Evolutionary conservation across 2,888 invertebrate species (phyloP).

Genomic region (Proisotoma minuta): DNA sequence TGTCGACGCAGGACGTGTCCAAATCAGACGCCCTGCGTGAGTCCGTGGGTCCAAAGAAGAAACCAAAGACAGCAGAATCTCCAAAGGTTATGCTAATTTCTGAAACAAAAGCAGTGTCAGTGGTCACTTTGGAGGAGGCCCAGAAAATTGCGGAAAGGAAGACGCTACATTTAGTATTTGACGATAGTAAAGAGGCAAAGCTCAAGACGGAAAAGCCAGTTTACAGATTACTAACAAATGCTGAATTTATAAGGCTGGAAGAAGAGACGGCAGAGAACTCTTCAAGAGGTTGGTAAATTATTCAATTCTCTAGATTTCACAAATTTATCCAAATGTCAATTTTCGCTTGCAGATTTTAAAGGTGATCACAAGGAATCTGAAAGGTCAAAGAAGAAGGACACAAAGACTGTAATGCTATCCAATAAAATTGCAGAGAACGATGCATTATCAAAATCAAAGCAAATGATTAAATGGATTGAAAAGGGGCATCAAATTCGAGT

Average conservation of each 20-base stretch:
- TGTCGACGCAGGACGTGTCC: conserved; percentile 14
- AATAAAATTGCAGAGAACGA: conserved; percentile 38
- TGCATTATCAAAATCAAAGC: conserved; percentile 28
- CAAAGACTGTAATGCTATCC: conserved; percentile 36
- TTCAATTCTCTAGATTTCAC: too few relatives aligned
- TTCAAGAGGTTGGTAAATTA: too few relatives aligned
- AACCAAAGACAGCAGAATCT: conserved; percentile 24
- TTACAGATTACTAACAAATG: conserved; percentile 30
- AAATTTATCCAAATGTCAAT: background rate
- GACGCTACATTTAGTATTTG: conserved; percentile 21
- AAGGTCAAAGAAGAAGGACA: conserved; percentile 32
- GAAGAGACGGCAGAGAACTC: background rate
- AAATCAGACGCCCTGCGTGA: conserved; percentile 21
- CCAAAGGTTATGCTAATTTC: conserved; percentile 31
- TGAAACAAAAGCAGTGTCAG: conserved; percentile 20
- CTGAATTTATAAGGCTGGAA: conserved; percentile 13
- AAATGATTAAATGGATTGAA: conserved; percentile 33
- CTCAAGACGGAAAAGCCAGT: conserved; percentile 30
- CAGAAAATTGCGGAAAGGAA: conserved; percentile 39
- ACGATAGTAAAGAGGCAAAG: background rate
- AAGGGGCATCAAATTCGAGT: conserved; percentile 37
- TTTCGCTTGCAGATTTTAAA: too few relatives aligned
- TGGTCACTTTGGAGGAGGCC: conserved; percentile 37
- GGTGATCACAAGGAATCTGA: too few relatives aligned
- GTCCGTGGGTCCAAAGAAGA: conserved; percentile 27